A percentile compares a stretch with the other conserved stretches of the same genome.
Conservation (phyloP, 2,797 vertebrate species). For the Melanotaenia nigrans region DNA sequence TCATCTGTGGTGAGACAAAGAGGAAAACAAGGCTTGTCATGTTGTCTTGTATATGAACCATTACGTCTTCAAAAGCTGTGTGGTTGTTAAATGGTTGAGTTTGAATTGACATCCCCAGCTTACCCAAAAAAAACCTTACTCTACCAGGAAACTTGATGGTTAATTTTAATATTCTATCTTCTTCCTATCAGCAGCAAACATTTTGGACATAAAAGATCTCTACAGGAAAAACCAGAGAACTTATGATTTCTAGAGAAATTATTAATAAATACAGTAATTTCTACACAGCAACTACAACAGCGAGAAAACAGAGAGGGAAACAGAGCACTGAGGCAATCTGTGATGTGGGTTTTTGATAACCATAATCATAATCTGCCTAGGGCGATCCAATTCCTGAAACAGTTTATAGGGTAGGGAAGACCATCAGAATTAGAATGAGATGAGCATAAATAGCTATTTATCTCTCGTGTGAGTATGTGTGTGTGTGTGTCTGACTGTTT, state of each 20-base stretch:
- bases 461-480: constrained; percentile 40
- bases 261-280: constrained; percentile 14
- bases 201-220: constrained; percentile 31
- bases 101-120: too few relatives aligned
- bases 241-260: too few relatives aligned
- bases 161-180: constrained; percentile 21
- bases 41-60: not conserved
- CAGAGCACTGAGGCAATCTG: constrained; percentile 72
- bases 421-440: constrained; percentile 98
- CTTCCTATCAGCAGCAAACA: constrained; percentile 31
- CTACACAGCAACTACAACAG: constrained; percentile 21
- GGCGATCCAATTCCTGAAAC: constrained; percentile 92
- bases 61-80: too few relatives aligned
- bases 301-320: constrained; percentile 57
- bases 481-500: constrained; percentile 27
- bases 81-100: too few relatives aligned
- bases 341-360: constrained; percentile 91
- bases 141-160: not conserved
- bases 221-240: too few relatives aligned
- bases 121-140: not conserved
- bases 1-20: constrained; percentile 50
- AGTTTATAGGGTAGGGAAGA: constrained; percentile 89
- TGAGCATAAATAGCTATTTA: constrained; percentile 86
- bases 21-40: constrained; percentile 4
- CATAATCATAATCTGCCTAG: constrained; percentile 91